Evolutionary conservation across 2,888 invertebrate genomes (phyloP), one percentile per base, ranked within the genome.

Genomic region (Gymnocheta viridis): DNA sequence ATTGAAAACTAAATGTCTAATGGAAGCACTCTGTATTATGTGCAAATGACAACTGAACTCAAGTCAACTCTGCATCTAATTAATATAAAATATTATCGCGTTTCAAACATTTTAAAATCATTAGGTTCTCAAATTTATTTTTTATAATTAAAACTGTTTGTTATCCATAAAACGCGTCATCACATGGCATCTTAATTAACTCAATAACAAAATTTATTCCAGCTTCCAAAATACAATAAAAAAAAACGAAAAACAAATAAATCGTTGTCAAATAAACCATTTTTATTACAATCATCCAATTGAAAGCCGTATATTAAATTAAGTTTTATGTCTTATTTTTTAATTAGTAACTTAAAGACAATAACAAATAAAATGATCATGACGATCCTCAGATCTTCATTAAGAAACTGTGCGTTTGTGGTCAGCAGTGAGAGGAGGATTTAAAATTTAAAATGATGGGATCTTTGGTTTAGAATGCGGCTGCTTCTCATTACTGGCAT

Each of bases 211-310:
- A 64, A 70, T 27, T 77, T 77, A 47, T 58, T 66, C 17, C 54
- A 29, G 38, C 22, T 74, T 38, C 41, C 32, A 58, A 41, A 64
- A 32, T 32, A 27, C 66, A 73, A 58, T 27, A 14, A 44, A 62
- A 10, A 19, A 51, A 74, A 67, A 35, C 19, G 4, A 77, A 47
- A 62, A 62, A 27, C 54, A 64, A 72, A 79, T 72, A 79, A 70
- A 79, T 79, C 41, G 62, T 56, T 79, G 70, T 81, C 70, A 66
- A 76, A 76, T 76, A 81, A 84, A 77, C 72, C 76, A 77, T 77
- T 77, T 83, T 77, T 84, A 80, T 80, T 66, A 80, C 51, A 44
- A 44, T 35, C 56, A 38, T 10, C 60, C 62, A 64, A 51, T 54
- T 72, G 67, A 38, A 22, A 14, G 44, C 24, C 35, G 17, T 22